Evolutionary conservation across 2,113 vertebrate species (phyloP), one percentile per base, ranked within the genome.

Genomic region (Amphiprion ocellaris): DNA sequence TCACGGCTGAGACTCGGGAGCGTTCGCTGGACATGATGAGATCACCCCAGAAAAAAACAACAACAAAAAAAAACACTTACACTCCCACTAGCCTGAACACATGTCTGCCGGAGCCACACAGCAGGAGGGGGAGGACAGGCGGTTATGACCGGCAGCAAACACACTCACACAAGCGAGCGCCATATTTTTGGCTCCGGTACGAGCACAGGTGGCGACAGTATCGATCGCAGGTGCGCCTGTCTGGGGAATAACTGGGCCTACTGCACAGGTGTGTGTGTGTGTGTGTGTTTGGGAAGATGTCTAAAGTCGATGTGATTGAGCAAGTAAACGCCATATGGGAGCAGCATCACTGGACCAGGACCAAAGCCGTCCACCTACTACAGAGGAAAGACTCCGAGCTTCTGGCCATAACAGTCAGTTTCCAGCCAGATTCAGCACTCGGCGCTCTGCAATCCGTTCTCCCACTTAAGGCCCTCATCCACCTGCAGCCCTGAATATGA

Each of bases 301-400:
- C 82, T 86, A 41, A 90, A 92, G 88, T 79, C 41, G 76, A 84
- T 87, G 84, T 76, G 84, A 90, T 85, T 79, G 88, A 89, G 88
- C 87, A 79, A 85, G 90, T 90, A 93, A 93, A 91, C 92, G 87
- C 90, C 91, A 90, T 91, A 90, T 93, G 92, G 90, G 88, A 83
- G 81, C 82, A 71, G 71, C 73, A 21, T 56, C 84, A 79, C 26
- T 93, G 84, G 90, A 88, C 70, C 82, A 17, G 49, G 21, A 89
- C 90, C 86, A 91, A 79, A 82, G 83, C 41, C 33, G 71, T 75
- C 66, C 72, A 52, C 77, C 72, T 79, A 53, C 84, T 66, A 68
- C 82, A 87, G 79, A 88, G 61, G 62, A 58, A 67, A 60, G 65
- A 77, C 62, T 79, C 4, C 0, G 8, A 16, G 79, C 79, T 67